Evolutionary conservation across 2,113 vertebrate species (phyloP).

Genomic region (Polypterus bichir): DNA sequence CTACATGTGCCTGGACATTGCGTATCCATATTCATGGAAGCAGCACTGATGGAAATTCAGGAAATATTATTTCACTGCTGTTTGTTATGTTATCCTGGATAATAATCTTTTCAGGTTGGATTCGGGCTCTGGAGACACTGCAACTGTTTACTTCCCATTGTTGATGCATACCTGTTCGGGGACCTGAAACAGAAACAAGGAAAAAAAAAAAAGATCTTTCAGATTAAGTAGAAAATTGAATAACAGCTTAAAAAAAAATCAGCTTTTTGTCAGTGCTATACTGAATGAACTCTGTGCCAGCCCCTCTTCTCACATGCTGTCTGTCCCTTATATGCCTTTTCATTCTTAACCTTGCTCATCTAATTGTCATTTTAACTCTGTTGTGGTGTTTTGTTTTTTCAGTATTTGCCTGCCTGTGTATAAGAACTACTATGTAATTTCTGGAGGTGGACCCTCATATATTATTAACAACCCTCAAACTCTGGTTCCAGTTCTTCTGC

Average conservation of each 20-base stretch:
- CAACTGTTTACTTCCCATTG: neutral
- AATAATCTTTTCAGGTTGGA: neutral
- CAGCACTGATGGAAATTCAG: neutral
- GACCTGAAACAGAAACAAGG: constrained; percentile 26
- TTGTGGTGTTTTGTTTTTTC: neutral
- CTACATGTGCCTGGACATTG: neutral
- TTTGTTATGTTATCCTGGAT: neutral
- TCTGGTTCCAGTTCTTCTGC: no score
- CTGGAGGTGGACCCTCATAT: no score
- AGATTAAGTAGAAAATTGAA: neutral
- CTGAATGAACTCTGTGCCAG: neutral
- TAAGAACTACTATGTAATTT: no score
- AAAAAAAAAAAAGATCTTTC: neutral
- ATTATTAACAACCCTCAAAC: no score
- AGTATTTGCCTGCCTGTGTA: no score
- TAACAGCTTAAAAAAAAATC: neutral
- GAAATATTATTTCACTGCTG: neutral
- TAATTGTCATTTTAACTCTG: neutral
- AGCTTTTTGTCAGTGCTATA: neutral
- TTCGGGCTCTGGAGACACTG: neutral
- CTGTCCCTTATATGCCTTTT: neutral
- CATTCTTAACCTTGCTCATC: neutral
- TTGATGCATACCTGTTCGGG: constrained; percentile 41
- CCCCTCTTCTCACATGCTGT: neutral
- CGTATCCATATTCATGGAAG: neutral